Evolutionary conservation across 2,113 vertebrate genomes (phyloP).

Genomic region (Propithecus coquereli): DNA sequence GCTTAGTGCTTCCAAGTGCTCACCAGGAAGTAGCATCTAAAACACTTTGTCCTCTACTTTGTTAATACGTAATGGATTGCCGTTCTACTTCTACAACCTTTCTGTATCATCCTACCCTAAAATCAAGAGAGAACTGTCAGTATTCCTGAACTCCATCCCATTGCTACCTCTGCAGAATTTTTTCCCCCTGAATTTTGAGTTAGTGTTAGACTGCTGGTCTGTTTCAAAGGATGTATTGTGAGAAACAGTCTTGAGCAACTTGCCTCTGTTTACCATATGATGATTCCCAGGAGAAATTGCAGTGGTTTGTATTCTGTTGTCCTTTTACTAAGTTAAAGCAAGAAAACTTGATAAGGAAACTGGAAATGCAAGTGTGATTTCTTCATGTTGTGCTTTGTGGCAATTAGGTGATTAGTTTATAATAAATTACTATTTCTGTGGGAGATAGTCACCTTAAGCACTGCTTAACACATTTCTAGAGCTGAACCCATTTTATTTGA

Average conservation of each 20-base stretch:
- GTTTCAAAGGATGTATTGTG: background rate
- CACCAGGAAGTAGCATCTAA: background rate
- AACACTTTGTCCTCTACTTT: background rate
- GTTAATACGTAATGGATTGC: background rate
- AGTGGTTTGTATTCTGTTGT: background rate
- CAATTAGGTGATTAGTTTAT: background rate
- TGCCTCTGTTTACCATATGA: background rate
- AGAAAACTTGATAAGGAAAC: background rate
- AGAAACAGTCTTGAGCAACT: constrained; percentile 28
- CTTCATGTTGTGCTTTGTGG: background rate
- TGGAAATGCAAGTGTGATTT: background rate
- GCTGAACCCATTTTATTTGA: background rate
- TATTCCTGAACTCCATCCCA: background rate
- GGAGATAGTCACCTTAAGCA: background rate
- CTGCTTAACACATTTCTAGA: background rate
- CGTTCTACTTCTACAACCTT: background rate
- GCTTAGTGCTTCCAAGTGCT: background rate
- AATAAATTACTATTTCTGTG: background rate
- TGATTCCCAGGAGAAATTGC: background rate
- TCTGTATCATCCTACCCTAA: background rate
- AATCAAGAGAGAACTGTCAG: background rate
- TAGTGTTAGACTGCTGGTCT: background rate
- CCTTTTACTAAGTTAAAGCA: constrained; percentile 1
- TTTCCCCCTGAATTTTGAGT: background rate
- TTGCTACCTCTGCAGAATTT: background rate